phyloP scores from a whole-genome alignment of 2,113 vertebrate genomes.

The Riparia riparia region DNA sequence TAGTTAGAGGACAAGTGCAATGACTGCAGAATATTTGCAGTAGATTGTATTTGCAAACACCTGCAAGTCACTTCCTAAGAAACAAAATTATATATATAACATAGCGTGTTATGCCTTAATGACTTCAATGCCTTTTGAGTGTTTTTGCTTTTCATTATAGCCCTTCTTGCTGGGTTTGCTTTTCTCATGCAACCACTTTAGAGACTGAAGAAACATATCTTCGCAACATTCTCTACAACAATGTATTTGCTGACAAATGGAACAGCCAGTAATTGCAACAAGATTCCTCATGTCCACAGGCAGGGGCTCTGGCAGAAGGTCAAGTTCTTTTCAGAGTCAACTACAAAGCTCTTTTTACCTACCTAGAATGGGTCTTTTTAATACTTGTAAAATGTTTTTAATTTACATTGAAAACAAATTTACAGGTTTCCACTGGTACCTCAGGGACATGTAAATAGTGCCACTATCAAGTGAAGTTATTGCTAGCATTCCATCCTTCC shows the following conservation, averaged over 20 bases:
- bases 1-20: not conserved
- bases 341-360: not conserved
- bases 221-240: not conserved
- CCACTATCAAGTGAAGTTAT: not conserved
- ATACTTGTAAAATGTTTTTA: not conserved
- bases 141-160: not conserved
- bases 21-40: not conserved
- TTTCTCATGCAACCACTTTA: not conserved
- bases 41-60: not conserved
- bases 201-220: not conserved
- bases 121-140: not conserved
- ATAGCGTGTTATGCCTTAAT: not conserved
- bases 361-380: not conserved
- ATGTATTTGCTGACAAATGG: not conserved
- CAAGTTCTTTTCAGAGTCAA: not conserved
- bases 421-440: not conserved
- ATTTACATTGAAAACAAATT: not conserved
- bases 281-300: not conserved
- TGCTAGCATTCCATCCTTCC: not conserved
- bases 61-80: not conserved
- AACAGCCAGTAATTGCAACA: not conserved
- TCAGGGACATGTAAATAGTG: too few species aligned
- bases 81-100: not conserved
- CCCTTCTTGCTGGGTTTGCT: not conserved
- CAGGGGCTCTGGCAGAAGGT: not conserved